Evolutionary conservation across 2,888 invertebrate genomes (phyloP).

Genomic region (Tortrix viridana): DNA sequence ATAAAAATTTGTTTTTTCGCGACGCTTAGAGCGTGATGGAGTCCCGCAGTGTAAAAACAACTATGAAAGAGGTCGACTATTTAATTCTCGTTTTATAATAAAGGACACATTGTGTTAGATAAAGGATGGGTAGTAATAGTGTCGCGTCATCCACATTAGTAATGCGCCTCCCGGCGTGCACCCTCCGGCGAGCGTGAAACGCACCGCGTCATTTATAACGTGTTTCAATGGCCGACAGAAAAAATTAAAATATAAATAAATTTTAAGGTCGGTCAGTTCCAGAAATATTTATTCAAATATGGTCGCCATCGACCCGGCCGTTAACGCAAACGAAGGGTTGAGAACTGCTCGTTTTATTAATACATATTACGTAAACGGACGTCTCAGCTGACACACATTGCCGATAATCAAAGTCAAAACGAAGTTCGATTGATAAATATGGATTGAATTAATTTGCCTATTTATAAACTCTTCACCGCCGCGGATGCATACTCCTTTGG

Average conservation of each 20-base stretch:
- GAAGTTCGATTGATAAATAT: conserved; percentile 44
- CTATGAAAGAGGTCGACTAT: conserved; percentile 73
- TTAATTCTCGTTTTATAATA: conserved; percentile 79
- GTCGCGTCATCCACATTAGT: conserved; percentile 79
- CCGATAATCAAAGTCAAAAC: conserved; percentile 71
- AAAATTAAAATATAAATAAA: conserved; percentile 72
- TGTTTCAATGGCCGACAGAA: conserved; percentile 52
- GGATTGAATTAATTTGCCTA: conserved; percentile 13
- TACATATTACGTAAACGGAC: conserved; percentile 78
- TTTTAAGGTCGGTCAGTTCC: conserved; percentile 66
- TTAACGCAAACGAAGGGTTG: conserved; percentile 79
- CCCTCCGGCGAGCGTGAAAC: conserved; percentile 55
- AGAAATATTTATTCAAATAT: conserved; percentile 82
- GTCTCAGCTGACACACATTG: conserved; percentile 82
- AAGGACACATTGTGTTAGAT: conserved; percentile 80
- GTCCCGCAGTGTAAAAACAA: conserved; percentile 77
- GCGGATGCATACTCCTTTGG: too few relatives aligned
- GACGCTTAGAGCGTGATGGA: conserved; percentile 68
- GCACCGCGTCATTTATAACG: conserved; percentile 48
- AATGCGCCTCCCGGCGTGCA: conserved; percentile 73
- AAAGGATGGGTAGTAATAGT: conserved; percentile 80
- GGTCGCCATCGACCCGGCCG: conserved; percentile 80
- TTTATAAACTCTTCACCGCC: conserved; percentile 1
- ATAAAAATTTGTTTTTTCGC: conserved; percentile 70
- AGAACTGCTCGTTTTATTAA: conserved; percentile 80